Conservation (phyloP, 1,140 invertebrate genomes). For the Drosophila lini region DNA sequence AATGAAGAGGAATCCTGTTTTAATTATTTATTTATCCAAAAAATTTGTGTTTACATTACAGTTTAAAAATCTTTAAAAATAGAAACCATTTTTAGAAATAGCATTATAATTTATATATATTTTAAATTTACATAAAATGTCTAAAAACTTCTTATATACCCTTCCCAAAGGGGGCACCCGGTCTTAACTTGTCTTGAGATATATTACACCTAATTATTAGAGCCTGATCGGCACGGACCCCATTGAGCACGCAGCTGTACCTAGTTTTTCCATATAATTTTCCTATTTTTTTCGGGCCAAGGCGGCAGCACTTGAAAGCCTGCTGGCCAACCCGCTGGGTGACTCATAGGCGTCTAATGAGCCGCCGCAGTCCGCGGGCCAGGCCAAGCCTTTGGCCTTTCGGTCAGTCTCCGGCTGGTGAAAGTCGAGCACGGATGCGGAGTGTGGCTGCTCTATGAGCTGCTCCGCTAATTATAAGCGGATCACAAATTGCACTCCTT, state of each 20-base stretch:
- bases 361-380: slow-evolving; percentile 8
- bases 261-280: slow-evolving; percentile 22
- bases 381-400: slow-evolving; percentile 6
- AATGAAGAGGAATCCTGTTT: not conserved
- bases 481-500: slow-evolving; percentile 44
- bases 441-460: slow-evolving; percentile 63
- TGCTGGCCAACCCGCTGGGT: slow-evolving; percentile 50
- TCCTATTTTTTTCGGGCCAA: slow-evolving; percentile 59
- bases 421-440: slow-evolving; percentile 53
- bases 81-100: no score
- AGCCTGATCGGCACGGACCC: slow-evolving; percentile 39
- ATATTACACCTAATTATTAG: slow-evolving; percentile 76
- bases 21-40: not conserved
- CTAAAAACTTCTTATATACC: not conserved
- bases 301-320: slow-evolving; percentile 51
- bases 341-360: slow-evolving; percentile 75
- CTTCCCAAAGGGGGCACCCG: not conserved
- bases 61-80: no score
- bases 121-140: not conserved
- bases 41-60: no score
- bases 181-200: slow-evolving; percentile 42
- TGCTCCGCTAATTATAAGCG: slow-evolving; percentile 71
- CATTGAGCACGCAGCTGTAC: slow-evolving; percentile 67
- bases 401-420: slow-evolving; percentile 37
- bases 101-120: no score